Base-by-base conservation (phyloP, 2,888 invertebrate genomes). In the Dicranocentrus wangi region DNA sequence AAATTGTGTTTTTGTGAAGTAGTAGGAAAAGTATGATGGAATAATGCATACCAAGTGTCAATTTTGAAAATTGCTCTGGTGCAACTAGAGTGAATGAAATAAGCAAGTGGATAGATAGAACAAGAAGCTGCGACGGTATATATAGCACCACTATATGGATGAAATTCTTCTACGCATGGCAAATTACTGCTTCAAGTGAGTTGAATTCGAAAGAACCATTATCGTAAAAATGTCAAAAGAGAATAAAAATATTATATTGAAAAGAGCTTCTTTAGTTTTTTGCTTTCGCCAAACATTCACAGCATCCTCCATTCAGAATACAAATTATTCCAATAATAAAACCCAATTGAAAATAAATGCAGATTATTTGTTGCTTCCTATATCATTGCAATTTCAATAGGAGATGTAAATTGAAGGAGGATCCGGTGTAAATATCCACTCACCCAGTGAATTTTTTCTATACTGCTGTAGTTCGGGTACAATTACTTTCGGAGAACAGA, bases 171-270 rank as follows among this genome's bases (percentile, higher is more conserved):
- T n/a, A n/a, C n/a, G n/a, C n/a, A n/a, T n/a, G n/a, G n/a, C n/a
- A n/a, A n/a, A n/a, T n/a, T n/a, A n/a, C n/a, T n/a, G n/a, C n/a
- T n/a, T 15, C 10, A 32, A 61, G 32, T 61, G 61, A 61, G n/a
- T n/a, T 10, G 32, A 32, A 32, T 32, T 2, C 19, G 7, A 17
- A 19, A 47, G 17, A 70, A 39, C n/a, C 27, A 43, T 70, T 60
- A 60, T 70, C 70, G 43, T 70, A 70, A 70, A 70, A 60, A 43
- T 60, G 58, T 70, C 70, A 70, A 43, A 42, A 17, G 19, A 51
- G 32, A 32, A n/a, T n/a, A n/a, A 32, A 32, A 32, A 32, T 32
- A 13, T 47, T 13, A n/a, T 7, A 47, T 47, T 7, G 8, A 47
- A 47, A 47, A 47, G 2, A 3, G 47, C 15, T 47, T 47, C 17